Base-by-base conservation (phyloP, 2,797 vertebrate species). In the Aselliscus stoliczkanus region DNA sequence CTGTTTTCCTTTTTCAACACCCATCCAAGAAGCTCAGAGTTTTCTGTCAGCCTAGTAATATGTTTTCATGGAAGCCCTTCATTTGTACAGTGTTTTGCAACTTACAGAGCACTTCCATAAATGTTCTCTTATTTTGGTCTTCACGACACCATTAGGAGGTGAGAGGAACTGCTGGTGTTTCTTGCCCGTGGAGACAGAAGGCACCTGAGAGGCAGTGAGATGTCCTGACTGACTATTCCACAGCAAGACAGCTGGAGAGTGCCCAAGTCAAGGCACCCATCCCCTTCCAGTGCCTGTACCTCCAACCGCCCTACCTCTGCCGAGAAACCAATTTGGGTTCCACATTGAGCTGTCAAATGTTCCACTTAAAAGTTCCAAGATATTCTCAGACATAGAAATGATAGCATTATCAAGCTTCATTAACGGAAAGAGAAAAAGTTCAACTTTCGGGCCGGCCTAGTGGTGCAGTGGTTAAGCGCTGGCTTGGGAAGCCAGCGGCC, bases 341-440 rank as follows among this genome's bases (percentile, higher is more conserved):
- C 83, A 34, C 18, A 12, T 0, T 5, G n/a, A 94, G 65, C 88
- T 81, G 27, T 25, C 56, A 13, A 5, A 27, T 52, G 81, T n/a
- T 64, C 47, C 4, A 1, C 6, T 54, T 27, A 64, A 64, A 64
- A 80, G 31, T 92, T 76, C 7, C 20, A 69, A 42, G 54, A 70
- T 69, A 37, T 82, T 39, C 50, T 76, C 31, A 14, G n/a, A 84
- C 86, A 31, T 27, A 86, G 56, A 95, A 70, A 73, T 21, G 62
- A 39, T 37, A 44, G 21, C 67, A 56, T 56, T 17, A 88, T 60
- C 81, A 14, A 58, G 52, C 44, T 86, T 90, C 17, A 77, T 64
- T 64, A 62, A 72, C 67, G 58, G 44, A 79, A 79, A 47, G 90
- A 96, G 83, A 80, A 58, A 72, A 82, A 64, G 39, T 58, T 39